Conservation (phyloP, 2,797 vertebrate genomes). For the Manis javanica region DNA sequence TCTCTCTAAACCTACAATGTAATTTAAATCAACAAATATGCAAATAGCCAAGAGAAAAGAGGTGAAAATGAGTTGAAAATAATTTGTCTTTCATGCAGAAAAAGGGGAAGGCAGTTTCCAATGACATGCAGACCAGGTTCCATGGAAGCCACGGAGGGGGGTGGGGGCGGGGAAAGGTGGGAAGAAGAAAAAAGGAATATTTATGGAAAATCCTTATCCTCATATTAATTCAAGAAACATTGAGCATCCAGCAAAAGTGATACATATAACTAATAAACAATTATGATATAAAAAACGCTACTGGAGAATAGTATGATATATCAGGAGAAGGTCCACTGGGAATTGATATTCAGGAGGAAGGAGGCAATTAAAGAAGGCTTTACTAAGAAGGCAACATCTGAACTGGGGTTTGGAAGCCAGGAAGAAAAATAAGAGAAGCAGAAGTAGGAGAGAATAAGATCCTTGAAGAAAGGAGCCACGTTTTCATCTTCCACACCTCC, state of each 20-base stretch:
- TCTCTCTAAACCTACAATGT: conserved; percentile 23
- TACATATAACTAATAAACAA: not conserved
- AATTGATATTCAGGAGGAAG: not conserved
- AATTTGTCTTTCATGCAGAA: not conserved
- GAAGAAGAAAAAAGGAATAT: not conserved
- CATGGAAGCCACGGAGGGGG: not conserved
- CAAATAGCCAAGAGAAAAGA: conserved; percentile 50
- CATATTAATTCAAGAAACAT: not conserved
- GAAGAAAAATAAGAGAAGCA: not conserved
- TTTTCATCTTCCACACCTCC: not conserved
- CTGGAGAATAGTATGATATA: not conserved
- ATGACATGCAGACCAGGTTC: not conserved
- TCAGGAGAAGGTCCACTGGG: not conserved
- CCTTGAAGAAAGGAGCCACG: not conserved
- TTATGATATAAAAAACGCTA: not conserved
- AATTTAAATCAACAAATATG: conserved; percentile 52
- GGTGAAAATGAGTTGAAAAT: not conserved
- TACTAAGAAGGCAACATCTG: not conserved
- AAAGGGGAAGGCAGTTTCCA: not conserved
- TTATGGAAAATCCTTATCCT: not conserved
- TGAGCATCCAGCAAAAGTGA: not conserved
- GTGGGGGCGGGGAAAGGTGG: not conserved
- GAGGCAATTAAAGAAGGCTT: not conserved
- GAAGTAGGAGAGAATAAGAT: not conserved
- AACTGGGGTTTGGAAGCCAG: not conserved